Evolutionary conservation across 2,113 vertebrate genomes (phyloP).

Genomic region (Pitta sordida): DNA sequence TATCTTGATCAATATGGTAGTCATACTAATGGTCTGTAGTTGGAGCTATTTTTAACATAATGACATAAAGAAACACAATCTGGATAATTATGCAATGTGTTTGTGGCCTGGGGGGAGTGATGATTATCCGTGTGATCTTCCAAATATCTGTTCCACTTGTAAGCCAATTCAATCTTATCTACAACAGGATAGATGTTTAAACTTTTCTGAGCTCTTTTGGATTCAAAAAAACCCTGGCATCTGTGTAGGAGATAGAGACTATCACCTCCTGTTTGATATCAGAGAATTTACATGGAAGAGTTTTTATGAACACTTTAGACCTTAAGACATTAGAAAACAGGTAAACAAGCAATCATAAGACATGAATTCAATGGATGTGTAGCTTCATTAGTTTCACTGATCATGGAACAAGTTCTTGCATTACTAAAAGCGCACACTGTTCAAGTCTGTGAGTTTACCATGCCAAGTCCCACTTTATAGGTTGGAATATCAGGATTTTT

Average conservation of each 20-base stretch:
- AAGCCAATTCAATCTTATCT: neutral
- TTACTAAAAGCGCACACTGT: neutral
- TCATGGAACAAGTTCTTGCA: neutral
- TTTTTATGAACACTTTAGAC: neutral
- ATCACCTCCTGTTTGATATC: neutral
- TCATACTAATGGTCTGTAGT: neutral
- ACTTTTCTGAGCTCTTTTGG: neutral
- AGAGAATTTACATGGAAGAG: neutral
- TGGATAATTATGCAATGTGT: neutral
- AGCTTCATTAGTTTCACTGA: neutral
- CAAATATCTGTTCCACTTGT: neutral
- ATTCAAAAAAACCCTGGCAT: neutral
- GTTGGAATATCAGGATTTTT: neutral
- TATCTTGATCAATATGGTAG: neutral
- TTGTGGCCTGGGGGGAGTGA: neutral
- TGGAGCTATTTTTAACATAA: neutral
- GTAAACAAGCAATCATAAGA: neutral
- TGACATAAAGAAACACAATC: neutral
- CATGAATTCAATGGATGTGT: neutral
- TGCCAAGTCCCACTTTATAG: neutral
- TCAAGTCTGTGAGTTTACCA: neutral
- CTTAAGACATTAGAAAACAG: neutral
- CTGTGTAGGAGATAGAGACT: neutral
- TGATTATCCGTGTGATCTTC: neutral
- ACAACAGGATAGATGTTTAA: neutral